A percentile compares a stretch with the other conserved stretches of the same genome.
Evolutionary conservation across 1,140 invertebrate genomes (phyloP).

Genomic region (Bombus terrestris): DNA sequence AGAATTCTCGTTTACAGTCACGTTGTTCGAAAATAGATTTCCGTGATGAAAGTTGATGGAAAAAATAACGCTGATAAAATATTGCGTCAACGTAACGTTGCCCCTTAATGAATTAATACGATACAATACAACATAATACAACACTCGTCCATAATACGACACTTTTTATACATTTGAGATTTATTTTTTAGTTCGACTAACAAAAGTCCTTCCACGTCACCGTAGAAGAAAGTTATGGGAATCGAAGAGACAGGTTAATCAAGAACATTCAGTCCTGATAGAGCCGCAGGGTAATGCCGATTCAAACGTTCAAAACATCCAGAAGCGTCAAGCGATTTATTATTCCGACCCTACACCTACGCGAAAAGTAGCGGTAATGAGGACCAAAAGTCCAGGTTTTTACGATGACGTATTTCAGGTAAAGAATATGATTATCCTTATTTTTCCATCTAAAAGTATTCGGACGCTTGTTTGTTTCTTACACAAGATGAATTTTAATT

Average conservation of each 20-base stretch:
- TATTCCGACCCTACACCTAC: not conserved
- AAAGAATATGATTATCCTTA: slow-evolving; percentile 18
- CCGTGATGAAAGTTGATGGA: too few relatives aligned
- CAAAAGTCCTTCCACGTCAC: not conserved
- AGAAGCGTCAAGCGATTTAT: not conserved
- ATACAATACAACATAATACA: too few relatives aligned
- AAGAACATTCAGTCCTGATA: not conserved
- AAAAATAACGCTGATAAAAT: too few relatives aligned
- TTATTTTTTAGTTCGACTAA: not conserved
- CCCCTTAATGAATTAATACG: too few relatives aligned
- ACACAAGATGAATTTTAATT: not conserved
- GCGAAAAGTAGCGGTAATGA: not conserved
- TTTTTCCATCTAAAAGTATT: not conserved
- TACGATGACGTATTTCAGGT: slow-evolving; percentile 80
- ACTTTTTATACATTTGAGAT: not conserved
- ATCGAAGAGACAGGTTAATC: slow-evolving; percentile 47
- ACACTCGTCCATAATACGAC: too few relatives aligned
- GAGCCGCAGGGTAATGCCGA: not conserved
- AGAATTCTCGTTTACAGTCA: too few relatives aligned
- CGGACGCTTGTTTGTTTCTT: too few relatives aligned
- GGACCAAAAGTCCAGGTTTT: slow-evolving; percentile 7
- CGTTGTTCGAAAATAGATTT: too few relatives aligned
- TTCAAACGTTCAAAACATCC: not conserved
- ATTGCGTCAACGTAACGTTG: too few relatives aligned
- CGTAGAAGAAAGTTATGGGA: slow-evolving; percentile 58